Conservation (phyloP, 2,113 vertebrate species). For the Nematolebias whitei region DNA sequence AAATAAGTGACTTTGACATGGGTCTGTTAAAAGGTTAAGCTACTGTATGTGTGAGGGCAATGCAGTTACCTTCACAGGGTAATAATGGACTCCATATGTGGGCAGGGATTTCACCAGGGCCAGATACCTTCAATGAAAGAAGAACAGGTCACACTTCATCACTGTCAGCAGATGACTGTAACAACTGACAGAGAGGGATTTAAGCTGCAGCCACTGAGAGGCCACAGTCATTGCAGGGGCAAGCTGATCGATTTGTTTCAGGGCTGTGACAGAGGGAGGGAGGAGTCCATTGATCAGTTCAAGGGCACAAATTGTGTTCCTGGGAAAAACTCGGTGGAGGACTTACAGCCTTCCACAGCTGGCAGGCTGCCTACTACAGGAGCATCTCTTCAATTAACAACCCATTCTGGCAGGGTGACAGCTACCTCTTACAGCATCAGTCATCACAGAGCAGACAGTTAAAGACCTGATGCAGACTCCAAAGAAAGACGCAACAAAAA, state of each 20-base stretch:
- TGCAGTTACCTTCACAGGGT: conserved; percentile 92
- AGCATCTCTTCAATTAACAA: conserved; percentile 61
- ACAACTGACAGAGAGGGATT: conserved; percentile 46
- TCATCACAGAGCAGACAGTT: conserved; percentile 1
- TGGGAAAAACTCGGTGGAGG: conserved; percentile 40
- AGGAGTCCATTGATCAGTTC: conserved; percentile 65
- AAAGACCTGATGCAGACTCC: neutral
- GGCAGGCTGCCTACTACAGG: conserved; percentile 34
- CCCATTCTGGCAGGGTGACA: conserved; percentile 52
- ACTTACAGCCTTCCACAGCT: conserved; percentile 28
- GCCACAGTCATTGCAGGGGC: conserved; percentile 51
- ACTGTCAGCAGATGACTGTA: conserved; percentile 42
- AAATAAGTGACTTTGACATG: conserved; percentile 5
- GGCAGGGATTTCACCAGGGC: conserved; percentile 93
- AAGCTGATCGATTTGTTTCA: conserved; percentile 59
- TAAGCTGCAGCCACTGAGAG: conserved; percentile 50
- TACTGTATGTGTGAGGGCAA: conserved; percentile 25
- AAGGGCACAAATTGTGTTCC: conserved; percentile 65
- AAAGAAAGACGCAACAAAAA: neutral
- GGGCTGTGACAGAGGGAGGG: conserved; percentile 47
- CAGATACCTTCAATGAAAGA: conserved; percentile 87
- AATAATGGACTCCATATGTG: conserved; percentile 98
- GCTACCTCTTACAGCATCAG: conserved; percentile 39
- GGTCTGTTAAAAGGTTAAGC: conserved; percentile 35
- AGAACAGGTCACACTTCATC: conserved; percentile 56